Conservation (phyloP, 2,888 invertebrate genomes). For the Callinectes sapidus region DNA sequence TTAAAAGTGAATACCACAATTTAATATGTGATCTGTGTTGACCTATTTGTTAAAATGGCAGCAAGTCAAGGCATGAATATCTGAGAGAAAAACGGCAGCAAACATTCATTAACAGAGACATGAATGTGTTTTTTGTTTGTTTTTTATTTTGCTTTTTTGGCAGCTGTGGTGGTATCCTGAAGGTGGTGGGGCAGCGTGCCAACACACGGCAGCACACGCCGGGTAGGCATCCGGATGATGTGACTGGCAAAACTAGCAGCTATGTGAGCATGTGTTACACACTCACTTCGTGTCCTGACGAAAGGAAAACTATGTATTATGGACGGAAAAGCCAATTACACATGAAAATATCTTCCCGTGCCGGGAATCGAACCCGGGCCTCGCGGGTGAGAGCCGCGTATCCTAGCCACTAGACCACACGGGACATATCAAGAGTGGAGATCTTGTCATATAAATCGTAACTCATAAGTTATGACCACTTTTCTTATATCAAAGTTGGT, state of each 20-base stretch:
- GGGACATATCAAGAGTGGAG: slow-evolving; percentile 47
- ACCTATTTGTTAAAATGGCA: background rate
- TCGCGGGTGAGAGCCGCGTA: slow-evolving; percentile 73
- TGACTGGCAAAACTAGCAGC: background rate
- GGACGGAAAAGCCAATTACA: background rate
- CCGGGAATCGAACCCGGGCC: slow-evolving; percentile 73
- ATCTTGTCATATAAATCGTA: background rate
- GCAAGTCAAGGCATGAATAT: background rate
- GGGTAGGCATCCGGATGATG: background rate
- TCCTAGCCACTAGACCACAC: slow-evolving; percentile 73
- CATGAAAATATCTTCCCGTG: slow-evolving; percentile 61
- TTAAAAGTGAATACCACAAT: background rate
- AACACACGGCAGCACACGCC: background rate
- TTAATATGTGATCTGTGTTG: background rate
- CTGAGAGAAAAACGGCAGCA: background rate
- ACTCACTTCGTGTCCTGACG: background rate
- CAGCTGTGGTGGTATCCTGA: background rate
- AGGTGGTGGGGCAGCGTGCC: background rate
- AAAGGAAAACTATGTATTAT: background rate
- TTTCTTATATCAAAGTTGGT: background rate
- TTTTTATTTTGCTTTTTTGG: background rate
- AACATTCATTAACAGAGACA: background rate
- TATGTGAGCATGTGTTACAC: background rate
- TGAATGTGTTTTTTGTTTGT: background rate
- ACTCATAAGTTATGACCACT: background rate